These are phyloP conservation scores for Microctenopoma stevenorrisi DNA, from an alignment of 2,797 vertebrate genomes.

Conservation along the genomic window DNA sequence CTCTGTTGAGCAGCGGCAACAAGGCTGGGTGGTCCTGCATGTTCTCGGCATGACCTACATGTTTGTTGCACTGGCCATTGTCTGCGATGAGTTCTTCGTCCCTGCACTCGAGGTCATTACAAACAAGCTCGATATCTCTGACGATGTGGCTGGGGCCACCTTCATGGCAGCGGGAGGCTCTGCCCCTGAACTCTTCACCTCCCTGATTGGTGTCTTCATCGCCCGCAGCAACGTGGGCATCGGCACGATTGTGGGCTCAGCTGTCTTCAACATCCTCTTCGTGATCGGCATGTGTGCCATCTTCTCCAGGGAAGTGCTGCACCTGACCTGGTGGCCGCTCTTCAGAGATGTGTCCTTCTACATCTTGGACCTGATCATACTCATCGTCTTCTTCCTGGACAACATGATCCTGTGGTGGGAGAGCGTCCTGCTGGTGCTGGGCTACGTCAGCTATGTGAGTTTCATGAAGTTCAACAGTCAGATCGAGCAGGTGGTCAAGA, in stretches of 20 bases:
- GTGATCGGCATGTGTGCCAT: conserved; percentile 95
- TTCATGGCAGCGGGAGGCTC: conserved; percentile 96
- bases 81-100: conserved; percentile 95
- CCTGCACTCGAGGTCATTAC: conserved; percentile 91
- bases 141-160: conserved; percentile 93
- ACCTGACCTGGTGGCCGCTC: conserved; percentile 95
- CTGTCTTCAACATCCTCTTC: conserved; percentile 95
- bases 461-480: conserved; percentile 91
- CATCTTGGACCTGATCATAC: conserved; percentile 85
- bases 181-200: conserved; percentile 95
- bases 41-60: conserved; percentile 91
- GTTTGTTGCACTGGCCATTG: conserved; percentile 92
- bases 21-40: conserved; percentile 90
- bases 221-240: conserved; percentile 95
- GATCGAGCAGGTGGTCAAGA: conserved; percentile 87
- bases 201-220: conserved; percentile 93
- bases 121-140: conserved; percentile 87
- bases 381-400: conserved; percentile 81
- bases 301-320: conserved; percentile 90
- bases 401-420: conserved; percentile 91
- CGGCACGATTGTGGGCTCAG: conserved; percentile 94
- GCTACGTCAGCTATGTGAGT: conserved; percentile 87
- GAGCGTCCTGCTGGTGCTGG: conserved; percentile 86
- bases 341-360: conserved; percentile 94
- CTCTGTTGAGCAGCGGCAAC: conserved; percentile 86